phyloP scores from a whole-genome alignment of 2,113 vertebrate genomes.

The Ia io region DNA sequence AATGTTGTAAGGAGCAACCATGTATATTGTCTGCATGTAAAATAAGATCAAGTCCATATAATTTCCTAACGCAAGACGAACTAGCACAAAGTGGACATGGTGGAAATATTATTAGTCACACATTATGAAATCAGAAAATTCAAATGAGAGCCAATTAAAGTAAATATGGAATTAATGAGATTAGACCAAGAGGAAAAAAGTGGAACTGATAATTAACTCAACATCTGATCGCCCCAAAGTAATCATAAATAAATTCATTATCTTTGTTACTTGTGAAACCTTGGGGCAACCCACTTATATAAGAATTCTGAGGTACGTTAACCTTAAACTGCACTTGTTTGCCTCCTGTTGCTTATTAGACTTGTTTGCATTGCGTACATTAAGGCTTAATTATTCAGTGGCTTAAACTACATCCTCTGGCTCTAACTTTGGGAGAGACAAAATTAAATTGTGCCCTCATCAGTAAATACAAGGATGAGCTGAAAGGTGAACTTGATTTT shows the following conservation, averaged over 20 bases:
- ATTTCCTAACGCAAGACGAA: constrained; percentile 33
- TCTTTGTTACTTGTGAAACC: not conserved
- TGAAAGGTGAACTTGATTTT: constrained; percentile 20
- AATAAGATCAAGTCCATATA: constrained; percentile 17
- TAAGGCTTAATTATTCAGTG: not conserved
- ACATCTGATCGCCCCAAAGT: not conserved
- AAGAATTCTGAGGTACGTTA: not conserved
- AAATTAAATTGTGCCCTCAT: not conserved
- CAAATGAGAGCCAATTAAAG: constrained; percentile 40
- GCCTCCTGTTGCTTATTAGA: not conserved
- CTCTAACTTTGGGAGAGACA: not conserved
- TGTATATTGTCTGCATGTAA: not conserved
- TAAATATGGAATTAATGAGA: constrained; percentile 52
- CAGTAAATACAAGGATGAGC: not conserved
- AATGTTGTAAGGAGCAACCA: not conserved
- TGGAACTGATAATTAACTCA: constrained; percentile 34
- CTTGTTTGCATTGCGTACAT: not conserved
- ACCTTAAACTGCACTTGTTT: not conserved
- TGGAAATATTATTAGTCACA: constrained; percentile 18
- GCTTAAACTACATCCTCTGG: not conserved
- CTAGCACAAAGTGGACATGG: not conserved
- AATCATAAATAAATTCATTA: constrained; percentile 45
- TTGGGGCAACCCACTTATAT: not conserved
- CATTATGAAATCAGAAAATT: constrained; percentile 37
- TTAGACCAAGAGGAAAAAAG: constrained; percentile 50